Evolutionary conservation across 2,797 vertebrate genomes (phyloP), one percentile per base, ranked within the genome.

Genomic region (Neostethus bicornis): DNA sequence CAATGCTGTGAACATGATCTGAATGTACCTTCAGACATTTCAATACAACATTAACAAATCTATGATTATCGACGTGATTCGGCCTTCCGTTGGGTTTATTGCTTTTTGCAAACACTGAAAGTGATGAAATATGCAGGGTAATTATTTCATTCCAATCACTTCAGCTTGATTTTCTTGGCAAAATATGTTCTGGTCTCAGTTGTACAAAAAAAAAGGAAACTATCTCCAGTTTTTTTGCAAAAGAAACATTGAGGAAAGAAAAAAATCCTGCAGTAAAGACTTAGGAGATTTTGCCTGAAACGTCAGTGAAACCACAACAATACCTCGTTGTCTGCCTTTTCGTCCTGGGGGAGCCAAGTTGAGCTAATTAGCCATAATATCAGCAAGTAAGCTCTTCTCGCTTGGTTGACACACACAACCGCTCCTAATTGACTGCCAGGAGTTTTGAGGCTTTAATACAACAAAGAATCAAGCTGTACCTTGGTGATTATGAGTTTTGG

Each of bases 361-460:
- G 78, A 86, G 86, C 87, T 90, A 89, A 90, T 89, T 89, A 90
- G 84, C 80, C 83, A 82, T 90, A 89, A 88, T 89, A 89, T 88
- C 87, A 88, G 85, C 85, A 85, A 89, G 85, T 67, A 87, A 89
- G 88, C 79, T 85, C 74, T 85, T 68, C 64, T 73, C 75, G 81
- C 87, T 87, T 87, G 61, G 61, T 85, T 87, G 84, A 89, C 84
- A 85, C 79, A 72, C 83, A 84, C 85, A 80, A 77, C 78, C 51
- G 73, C 63, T 72, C 64, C 77, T 88, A 88, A 89, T 89, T 87
- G 87, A 89, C 84, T 88, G 85, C 83, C 77, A 78, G 81, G 81
- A 87, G 81, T 89, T 89, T 85, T 85, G 70, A 85, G 78, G 77
- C 77, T 88, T 85, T 84, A 87, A 88, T 83, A 79, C 75, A 66